Base-by-base conservation (phyloP, 2,797 vertebrate species). In the Novumbra hubbsi region DNA sequence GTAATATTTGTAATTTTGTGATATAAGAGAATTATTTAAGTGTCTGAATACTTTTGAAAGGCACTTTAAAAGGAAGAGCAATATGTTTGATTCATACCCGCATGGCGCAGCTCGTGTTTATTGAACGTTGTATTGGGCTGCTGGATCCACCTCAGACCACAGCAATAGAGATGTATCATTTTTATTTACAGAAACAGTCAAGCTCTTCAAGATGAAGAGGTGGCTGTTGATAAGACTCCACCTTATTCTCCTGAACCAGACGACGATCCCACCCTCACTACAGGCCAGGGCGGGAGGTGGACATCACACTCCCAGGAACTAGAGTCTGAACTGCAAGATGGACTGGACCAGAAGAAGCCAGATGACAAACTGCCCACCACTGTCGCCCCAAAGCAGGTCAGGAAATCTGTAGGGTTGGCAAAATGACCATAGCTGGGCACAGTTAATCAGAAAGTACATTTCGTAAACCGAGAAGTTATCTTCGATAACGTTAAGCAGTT, bases 111-210 rank as follows among this genome's bases (percentile, higher is more conserved):
- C 14, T 45, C 41, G 14, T 45, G 41, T 45, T 45, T 14, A 45
- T 14, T 45, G 41, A 12, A 45, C 11, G 41, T 45, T 45, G 9
- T 12, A 11, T 45, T 45, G 9, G 12, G 41, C 12, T 45, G 41
- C 41, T 45, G 41, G 41, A 45, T 45, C 12, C 41, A 1, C 4
- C 41, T 45, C 14, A 45, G 12, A 45, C 41, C 41, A 45, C 41
- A 45, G 12, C 41, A 57, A 57, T 57, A 1, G 11, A 57, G 16
- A 57, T n/a, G 2, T 21, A 57, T 21, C 52, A 57, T 57, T 52
- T 1, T 34, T 38, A 32, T 15, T 49, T 3, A 1, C 70, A 91
- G 91, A 27, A 90, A 90, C 81, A 90, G 86, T 34, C 88, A 87
- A 73, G 70, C 12, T 19, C 73, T 81, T 50, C 79, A 82, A 5